Conservation (phyloP, 2,797 vertebrate genomes). For the Lagorchestes hirsutus region DNA sequence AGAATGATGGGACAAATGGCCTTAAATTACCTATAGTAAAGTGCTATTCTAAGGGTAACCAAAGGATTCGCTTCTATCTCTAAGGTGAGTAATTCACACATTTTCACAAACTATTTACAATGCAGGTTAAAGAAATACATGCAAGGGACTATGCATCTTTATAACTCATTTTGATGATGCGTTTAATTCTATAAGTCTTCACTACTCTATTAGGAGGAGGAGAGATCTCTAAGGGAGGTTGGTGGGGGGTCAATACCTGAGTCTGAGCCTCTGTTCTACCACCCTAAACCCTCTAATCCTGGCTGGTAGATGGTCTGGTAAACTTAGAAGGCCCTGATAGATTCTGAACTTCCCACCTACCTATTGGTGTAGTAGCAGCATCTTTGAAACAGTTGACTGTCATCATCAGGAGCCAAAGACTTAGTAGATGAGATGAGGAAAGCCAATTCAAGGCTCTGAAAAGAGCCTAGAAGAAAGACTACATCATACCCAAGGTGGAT, state of each 20-base stretch:
- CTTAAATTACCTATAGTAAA: not conserved
- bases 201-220: not conserved
- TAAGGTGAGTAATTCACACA: not conserved
- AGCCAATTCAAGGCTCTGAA: no score
- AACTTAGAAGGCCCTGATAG: not conserved
- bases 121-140: not conserved
- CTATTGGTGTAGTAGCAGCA: no score
- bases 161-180: constrained; percentile 20
- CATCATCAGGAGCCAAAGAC: no score
- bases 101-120: not conserved
- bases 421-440: no score
- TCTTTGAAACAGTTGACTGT: no score
- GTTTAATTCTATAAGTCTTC: not conserved
- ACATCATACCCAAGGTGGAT: no score
- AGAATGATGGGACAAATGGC: not conserved
- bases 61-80: not conserved
- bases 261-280: not conserved
- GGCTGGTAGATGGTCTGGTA: not conserved
- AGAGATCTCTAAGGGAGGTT: not conserved
- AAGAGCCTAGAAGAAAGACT: no score
- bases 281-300: not conserved
- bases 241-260: not conserved
- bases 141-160: not conserved
- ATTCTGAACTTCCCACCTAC: no score
- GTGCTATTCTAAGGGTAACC: not conserved